phyloP scores from a whole-genome alignment of 2,113 vertebrate species.

The Sturnira hondurensis region DNA sequence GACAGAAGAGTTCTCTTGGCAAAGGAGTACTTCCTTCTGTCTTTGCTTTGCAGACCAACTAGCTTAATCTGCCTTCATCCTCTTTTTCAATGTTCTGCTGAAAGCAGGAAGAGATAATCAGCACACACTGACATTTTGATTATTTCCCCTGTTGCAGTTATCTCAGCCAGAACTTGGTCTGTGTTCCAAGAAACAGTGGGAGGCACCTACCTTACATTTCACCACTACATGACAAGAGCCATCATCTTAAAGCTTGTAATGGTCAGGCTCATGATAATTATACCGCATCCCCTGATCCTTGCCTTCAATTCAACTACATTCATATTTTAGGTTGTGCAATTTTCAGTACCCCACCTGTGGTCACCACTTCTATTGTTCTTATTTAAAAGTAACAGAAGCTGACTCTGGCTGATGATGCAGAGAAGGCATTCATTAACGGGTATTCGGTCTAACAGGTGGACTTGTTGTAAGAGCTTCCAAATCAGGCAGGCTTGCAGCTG shows the following conservation, averaged over 20 bases:
- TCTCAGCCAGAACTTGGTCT: not conserved
- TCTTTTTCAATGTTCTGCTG: not conserved
- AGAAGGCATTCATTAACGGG: not conserved
- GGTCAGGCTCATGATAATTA: not conserved
- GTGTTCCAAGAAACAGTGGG: not conserved
- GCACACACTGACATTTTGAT: not conserved
- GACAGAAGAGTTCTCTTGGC: not conserved
- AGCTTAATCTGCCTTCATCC: not conserved
- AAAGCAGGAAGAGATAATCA: not conserved
- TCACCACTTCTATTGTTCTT: not conserved
- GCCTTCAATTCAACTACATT: not conserved
- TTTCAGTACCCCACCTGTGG: not conserved
- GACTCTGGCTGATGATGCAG: not conserved
- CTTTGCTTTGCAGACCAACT: not conserved
- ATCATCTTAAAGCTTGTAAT: not conserved
- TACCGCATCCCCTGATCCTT: fast-evolving
- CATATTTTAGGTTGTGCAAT: not conserved
- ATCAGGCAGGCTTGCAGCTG: not conserved
- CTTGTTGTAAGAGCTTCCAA: not conserved
- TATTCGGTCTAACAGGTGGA: not conserved
- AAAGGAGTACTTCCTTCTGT: not conserved
- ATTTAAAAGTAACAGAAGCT: not conserved
- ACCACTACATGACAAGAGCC: not conserved
- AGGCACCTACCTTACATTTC: not conserved
- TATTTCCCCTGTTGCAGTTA: not conserved